phyloP scores from a whole-genome alignment of 2,797 vertebrate genomes.

The Gouania willdenowi region DNA sequence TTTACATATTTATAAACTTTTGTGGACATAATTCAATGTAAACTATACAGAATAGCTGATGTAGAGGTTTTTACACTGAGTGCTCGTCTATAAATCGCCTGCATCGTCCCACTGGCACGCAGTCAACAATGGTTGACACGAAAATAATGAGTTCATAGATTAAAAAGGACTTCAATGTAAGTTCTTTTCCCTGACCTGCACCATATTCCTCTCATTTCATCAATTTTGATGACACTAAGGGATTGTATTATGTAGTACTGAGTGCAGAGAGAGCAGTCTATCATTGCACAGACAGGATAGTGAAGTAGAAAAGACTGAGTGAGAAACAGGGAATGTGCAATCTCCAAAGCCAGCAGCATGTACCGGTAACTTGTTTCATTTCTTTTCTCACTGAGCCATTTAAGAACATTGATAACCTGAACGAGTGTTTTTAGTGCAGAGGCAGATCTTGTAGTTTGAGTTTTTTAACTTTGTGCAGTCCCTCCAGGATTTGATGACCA shows the following conservation, averaged over 20 bases:
- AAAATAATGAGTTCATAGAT: slow-evolving; percentile 24
- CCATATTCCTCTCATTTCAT: slow-evolving; percentile 48
- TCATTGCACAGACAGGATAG: slow-evolving; percentile 32
- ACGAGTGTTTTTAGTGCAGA: too few species aligned
- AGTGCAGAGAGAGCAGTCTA: slow-evolving; percentile 75
- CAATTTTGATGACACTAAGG: slow-evolving; percentile 77
- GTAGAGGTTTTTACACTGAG: too few species aligned
- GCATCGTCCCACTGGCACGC: slow-evolving; percentile 11
- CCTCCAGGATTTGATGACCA: too few species aligned
- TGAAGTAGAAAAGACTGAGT: slow-evolving; percentile 32
- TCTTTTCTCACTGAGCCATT: too few species aligned
- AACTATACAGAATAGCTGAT: slow-evolving; percentile 33
- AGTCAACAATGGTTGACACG: slow-evolving; percentile 11
- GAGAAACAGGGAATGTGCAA: too few species aligned
- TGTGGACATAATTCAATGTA: slow-evolving; percentile 40
- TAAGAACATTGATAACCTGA: too few species aligned
- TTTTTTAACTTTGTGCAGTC: too few species aligned
- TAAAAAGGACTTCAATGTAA: slow-evolving; percentile 16
- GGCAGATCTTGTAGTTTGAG: too few species aligned
- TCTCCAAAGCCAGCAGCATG: too few species aligned
- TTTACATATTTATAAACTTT: slow-evolving; percentile 42
- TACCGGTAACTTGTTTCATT: too few species aligned
- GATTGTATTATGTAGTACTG: slow-evolving; percentile 82
- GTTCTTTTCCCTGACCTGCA: slow-evolving; percentile 18
- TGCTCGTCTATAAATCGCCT: too few species aligned